Evolutionary conservation across 2,797 vertebrate species (phyloP).

Genomic region (Aratinga solstitialis): DNA sequence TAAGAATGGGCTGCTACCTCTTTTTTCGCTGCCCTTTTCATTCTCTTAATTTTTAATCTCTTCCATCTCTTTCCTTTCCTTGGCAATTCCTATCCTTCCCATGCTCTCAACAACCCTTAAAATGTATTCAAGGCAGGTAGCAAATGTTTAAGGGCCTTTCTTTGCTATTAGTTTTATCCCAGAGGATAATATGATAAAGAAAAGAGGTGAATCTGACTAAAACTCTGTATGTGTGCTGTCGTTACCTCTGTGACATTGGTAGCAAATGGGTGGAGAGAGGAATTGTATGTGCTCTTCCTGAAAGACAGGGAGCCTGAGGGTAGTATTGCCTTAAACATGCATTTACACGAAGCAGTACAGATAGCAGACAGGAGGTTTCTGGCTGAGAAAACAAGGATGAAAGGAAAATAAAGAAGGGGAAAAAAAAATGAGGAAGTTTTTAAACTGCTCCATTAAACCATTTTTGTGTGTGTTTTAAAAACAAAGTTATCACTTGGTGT

Average conservation of each 20-base stretch:
- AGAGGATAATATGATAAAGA: background rate
- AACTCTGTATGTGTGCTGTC: background rate
- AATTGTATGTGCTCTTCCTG: background rate
- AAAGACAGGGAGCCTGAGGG: background rate
- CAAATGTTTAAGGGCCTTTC: background rate
- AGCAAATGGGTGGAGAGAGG: background rate
- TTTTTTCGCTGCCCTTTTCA: background rate
- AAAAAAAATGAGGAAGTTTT: background rate
- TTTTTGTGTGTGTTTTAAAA: background rate
- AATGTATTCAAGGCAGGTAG: background rate
- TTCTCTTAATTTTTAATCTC: background rate
- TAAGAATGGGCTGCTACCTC: background rate
- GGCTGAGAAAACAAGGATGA: slow-evolving; percentile 2
- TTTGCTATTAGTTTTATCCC: background rate
- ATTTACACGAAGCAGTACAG: background rate
- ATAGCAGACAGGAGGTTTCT: background rate
- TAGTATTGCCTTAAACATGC: background rate
- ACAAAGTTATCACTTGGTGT: background rate
- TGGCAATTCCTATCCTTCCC: background rate
- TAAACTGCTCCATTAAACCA: slow-evolving; percentile 3
- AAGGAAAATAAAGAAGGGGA: background rate
- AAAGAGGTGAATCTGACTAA: background rate
- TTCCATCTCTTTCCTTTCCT: background rate
- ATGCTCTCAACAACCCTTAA: background rate
- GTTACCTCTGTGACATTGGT: background rate